These are phyloP conservation scores for Lichenostomus cassidix DNA, from an alignment of 2,113 vertebrate genomes.

Conservation along the genomic window DNA sequence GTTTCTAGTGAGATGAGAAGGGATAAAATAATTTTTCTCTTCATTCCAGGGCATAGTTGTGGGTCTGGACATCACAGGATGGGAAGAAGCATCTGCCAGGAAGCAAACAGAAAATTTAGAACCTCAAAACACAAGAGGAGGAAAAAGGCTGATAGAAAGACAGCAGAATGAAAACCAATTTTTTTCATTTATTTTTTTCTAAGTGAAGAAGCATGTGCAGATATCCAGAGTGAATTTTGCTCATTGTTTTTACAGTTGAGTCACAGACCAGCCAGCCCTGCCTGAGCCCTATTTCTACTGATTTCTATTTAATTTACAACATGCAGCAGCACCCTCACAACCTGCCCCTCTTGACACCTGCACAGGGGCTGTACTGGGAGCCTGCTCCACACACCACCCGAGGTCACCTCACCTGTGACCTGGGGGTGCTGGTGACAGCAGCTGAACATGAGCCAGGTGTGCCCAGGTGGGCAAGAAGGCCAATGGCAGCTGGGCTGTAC, in stretches of 20 bases:
- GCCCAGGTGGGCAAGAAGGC: background rate
- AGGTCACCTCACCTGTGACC: background rate
- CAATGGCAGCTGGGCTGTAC: fast-evolving
- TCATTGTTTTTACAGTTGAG: fast-evolving
- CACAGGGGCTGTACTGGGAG: fast-evolving
- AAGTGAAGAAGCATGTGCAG: background rate
- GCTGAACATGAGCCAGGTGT: background rate
- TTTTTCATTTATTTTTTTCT: no score
- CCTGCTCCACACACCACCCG: background rate
- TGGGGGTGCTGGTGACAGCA: background rate
- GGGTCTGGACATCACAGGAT: background rate
- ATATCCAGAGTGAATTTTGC: fast-evolving
- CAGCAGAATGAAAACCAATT: background rate
- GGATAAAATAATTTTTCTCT: background rate
- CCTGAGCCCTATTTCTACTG: fast-evolving
- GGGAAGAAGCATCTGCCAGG: background rate
- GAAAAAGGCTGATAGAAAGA: background rate
- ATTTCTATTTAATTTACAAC: background rate
- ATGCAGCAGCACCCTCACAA: fast-evolving
- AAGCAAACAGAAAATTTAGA: background rate
- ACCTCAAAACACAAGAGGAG: background rate
- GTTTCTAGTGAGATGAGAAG: background rate
- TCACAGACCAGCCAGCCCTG: background rate
- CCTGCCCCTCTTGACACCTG: fast-evolving
- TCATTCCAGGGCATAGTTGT: background rate